These are phyloP conservation scores for Nowickia ferox DNA, from an alignment of 2,888 invertebrate genomes.

Conservation along the genomic window DNA sequence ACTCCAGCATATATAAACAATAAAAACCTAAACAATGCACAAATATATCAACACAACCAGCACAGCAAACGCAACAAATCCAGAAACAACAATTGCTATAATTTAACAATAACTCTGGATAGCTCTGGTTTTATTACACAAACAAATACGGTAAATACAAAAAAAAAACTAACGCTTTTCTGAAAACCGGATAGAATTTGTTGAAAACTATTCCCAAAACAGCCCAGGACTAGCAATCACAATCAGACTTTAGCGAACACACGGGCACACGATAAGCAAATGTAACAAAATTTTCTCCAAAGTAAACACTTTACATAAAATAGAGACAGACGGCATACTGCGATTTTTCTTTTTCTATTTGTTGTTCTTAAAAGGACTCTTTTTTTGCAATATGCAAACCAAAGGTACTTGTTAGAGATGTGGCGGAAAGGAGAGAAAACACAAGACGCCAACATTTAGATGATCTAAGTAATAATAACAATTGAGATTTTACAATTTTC, in stretches of 20 bases:
- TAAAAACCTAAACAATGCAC: slow-evolving; percentile 32
- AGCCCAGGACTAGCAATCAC: slow-evolving; percentile 26
- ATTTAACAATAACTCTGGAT: slow-evolving; percentile 46
- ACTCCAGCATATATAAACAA: slow-evolving; percentile 41
- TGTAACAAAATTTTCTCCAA: slow-evolving; percentile 16
- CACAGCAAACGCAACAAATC: background rate
- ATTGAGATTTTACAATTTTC: slow-evolving; percentile 67
- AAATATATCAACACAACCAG: slow-evolving; percentile 8
- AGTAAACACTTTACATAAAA: background rate
- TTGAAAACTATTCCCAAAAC: slow-evolving; percentile 65
- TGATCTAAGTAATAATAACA: slow-evolving; percentile 63
- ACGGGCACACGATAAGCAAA: slow-evolving; percentile 27
- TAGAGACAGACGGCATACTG: background rate
- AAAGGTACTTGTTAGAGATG: slow-evolving; percentile 23
- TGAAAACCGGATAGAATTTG: slow-evolving; percentile 59
- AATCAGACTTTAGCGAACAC: background rate
- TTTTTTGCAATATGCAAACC: slow-evolving; percentile 37
- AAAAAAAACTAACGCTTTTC: slow-evolving; percentile 27
- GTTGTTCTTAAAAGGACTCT: background rate
- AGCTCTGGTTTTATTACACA: slow-evolving; percentile 62
- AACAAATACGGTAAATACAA: slow-evolving; percentile 25
- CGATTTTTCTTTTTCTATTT: background rate
- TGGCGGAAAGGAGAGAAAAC: background rate
- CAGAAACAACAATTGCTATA: slow-evolving; percentile 17
- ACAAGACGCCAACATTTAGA: slow-evolving; percentile 40